Percentiles rank a stretch among this genome's conserved stretches.
phyloP scores from a whole-genome alignment of 2,888 invertebrate species.

The Eupithecia abbreviata region DNA sequence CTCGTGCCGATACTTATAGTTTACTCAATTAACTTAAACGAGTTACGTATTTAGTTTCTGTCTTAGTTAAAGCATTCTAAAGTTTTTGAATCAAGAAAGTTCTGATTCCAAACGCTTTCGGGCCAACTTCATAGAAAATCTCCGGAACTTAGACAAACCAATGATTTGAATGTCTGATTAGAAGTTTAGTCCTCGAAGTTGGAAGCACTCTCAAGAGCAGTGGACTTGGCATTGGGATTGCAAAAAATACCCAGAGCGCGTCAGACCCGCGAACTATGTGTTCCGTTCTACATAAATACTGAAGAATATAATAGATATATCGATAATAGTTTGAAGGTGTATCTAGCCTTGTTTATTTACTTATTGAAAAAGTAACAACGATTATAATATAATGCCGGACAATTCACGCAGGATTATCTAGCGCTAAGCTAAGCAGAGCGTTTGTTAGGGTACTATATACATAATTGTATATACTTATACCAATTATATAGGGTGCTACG shows the following conservation, averaged over 20 bases:
- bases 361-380: too few species aligned
- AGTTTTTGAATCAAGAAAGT: slow-evolving; percentile 8
- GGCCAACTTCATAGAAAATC: slow-evolving; percentile 9
- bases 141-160: slow-evolving; percentile 20
- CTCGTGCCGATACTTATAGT: not conserved
- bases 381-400: too few species aligned
- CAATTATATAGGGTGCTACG: too few species aligned
- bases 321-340: too few species aligned
- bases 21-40: not conserved
- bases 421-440: too few species aligned
- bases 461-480: too few species aligned
- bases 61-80: slow-evolving; percentile 5
- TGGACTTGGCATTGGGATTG: not conserved
- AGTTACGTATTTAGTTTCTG: not conserved
- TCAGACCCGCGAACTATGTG: not conserved
- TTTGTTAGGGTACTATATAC: too few species aligned
- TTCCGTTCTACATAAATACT: not conserved
- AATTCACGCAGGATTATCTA: too few species aligned
- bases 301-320: too few species aligned
- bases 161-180: slow-evolving; percentile 15
- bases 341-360: too few species aligned
- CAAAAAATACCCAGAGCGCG: not conserved
- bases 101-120: slow-evolving; percentile 5
- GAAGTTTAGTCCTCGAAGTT: not conserved
- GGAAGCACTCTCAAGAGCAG: not conserved